Evolutionary conservation across 2,888 invertebrate genomes (phyloP).

Genomic region (Lamellibrachia satsuma): DNA sequence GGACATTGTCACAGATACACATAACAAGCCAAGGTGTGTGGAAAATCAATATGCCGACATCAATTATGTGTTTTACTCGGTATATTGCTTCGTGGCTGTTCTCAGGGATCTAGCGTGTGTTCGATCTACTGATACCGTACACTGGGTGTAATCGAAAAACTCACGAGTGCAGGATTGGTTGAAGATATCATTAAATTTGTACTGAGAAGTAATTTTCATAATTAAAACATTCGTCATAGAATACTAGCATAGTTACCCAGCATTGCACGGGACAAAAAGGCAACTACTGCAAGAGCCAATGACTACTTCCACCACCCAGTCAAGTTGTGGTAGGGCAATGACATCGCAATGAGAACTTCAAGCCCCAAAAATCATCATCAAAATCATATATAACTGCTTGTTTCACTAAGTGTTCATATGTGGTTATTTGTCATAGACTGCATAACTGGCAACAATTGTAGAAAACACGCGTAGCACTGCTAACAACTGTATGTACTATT

Average conservation of each 20-base stretch:
- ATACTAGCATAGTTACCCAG: not conserved
- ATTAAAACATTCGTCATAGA: not conserved
- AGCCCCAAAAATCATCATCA: too few relatives aligned
- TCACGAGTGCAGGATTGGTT: not conserved
- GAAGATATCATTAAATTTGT: not conserved
- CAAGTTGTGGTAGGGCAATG: too few relatives aligned
- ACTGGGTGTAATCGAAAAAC: not conserved
- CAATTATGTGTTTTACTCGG: not conserved
- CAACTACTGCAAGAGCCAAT: too few relatives aligned
- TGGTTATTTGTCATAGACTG: too few relatives aligned
- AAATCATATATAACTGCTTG: too few relatives aligned
- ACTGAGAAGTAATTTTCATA: constrained; percentile 4
- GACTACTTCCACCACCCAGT: too few relatives aligned
- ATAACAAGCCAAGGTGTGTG: not conserved
- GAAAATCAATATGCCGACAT: not conserved
- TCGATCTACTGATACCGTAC: not conserved
- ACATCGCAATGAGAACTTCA: too few relatives aligned
- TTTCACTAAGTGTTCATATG: too few relatives aligned
- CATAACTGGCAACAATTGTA: too few relatives aligned
- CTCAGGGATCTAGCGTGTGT: not conserved
- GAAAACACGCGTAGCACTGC: too few relatives aligned
- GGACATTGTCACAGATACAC: not conserved
- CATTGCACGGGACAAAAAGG: too few relatives aligned
- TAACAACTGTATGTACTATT: too few relatives aligned
- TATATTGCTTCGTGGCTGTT: not conserved